These are phyloP conservation scores for Agelas oroides DNA, from an alignment of 37 sponge, comb jelly and placozoan genomes.

Conservation along the genomic window DNA sequence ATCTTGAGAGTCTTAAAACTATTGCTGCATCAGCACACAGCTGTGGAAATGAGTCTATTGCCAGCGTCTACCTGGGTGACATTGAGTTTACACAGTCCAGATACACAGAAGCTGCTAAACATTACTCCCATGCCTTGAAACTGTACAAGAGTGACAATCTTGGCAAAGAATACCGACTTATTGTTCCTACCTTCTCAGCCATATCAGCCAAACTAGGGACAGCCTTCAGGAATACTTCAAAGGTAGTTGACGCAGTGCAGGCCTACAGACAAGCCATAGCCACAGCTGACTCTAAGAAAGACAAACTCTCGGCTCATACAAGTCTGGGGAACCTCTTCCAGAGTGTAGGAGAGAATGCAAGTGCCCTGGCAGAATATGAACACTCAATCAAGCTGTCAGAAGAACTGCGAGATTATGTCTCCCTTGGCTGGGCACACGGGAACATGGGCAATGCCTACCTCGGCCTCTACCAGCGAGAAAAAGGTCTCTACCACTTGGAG, in stretches of 20 bases:
- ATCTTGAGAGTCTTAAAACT: not conserved
- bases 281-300: conserved; percentile 17
- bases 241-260: conserved; percentile 27
- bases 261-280: conserved; percentile 38
- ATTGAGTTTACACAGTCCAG: conserved; percentile 6
- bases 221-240: conserved; percentile 22
- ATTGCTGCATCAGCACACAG: not conserved
- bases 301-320: conserved; percentile 37
- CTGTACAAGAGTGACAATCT: conserved; percentile 1
- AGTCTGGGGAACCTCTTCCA: conserved; percentile 79
- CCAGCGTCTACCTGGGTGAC: conserved; percentile 5
- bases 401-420: conserved; percentile 42
- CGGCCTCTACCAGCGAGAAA: conserved; percentile 52
- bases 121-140: not conserved
- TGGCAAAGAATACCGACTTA: conserved; percentile 6
- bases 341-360: conserved; percentile 48
- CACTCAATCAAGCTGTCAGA: conserved; percentile 36
- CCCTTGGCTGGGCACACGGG: conserved; percentile 83
- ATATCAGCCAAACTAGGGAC: conserved; percentile 38
- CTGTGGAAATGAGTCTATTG: not conserved
- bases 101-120: conserved; percentile 3
- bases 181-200: conserved; percentile 38
- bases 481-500: conserved; percentile 62
- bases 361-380: conserved; percentile 58
- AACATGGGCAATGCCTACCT: conserved; percentile 82